Base-by-base conservation (phyloP, 35 echinoderm and acorn worm genomes). In the Chiridota heheva region DNA sequence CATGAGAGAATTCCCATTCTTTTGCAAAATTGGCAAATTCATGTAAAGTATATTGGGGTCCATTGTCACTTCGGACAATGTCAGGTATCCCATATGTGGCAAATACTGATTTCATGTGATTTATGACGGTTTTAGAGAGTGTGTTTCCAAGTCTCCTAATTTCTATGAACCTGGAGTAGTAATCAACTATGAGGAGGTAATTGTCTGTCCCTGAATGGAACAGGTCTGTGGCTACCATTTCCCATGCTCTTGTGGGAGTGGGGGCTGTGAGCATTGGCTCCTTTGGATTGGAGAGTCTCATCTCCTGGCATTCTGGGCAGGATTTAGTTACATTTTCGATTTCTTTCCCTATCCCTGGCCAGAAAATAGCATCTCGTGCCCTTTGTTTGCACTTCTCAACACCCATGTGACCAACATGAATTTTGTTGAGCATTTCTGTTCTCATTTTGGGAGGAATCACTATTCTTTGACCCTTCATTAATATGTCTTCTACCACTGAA, bases 401-500 rank as follows among this genome's bases (percentile, higher is more conserved):
- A 3, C 84, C 90, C 26, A 47, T 63, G 37, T 92, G 83, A 27
- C 90, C 58, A 30, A 67, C 34, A 40, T 92, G 76, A 30, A 92
- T 49, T n/a, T 42, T 7, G 53, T 33, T 58, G 1, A 81, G 60
- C 20, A 92, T 92, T 20, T 58, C 66, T 39, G 16, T 1, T 12
- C 35, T n/a, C 2, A 86, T 60, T 16, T 26, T 36, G 12, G 68
- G 18, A 7, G 62, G 78, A 27, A 82, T 74, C 0, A 73, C 30
- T 16, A 78, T 44, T 60, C 78, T 88, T 36, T 68, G 57, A 13
- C 81, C 91, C 67, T 83, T 94, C 42, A 84, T 63, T 7, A 89
- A 32, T 18, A 95, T 40, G 25, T 65, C 81, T 59, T 95, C 73
- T 64, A 83, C 51, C 1, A 85, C 57, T 30, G 46, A 77, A 10